Evolutionary conservation across 2,797 vertebrate species (phyloP).

Genomic region (Nyctibius grandis): DNA sequence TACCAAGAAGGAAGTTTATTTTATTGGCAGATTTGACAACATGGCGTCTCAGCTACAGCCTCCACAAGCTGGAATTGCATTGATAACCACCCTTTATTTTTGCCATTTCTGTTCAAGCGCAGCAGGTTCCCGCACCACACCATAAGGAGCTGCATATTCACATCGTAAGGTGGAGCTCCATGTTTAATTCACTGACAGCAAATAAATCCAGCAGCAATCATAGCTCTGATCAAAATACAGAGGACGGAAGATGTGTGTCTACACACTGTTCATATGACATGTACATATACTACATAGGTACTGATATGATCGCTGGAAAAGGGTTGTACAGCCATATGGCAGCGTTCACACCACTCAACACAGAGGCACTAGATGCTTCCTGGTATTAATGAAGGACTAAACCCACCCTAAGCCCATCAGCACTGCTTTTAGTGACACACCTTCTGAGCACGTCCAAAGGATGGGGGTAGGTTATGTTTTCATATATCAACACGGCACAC

Average conservation of each 20-base stretch:
- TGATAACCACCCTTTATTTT: background rate
- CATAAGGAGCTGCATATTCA: background rate
- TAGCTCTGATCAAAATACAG: background rate
- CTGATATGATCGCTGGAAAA: accelerated
- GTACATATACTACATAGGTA: accelerated
- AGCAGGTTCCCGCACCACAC: background rate
- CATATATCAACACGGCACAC: background rate
- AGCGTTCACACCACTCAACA: background rate
- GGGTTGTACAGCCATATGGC: accelerated
- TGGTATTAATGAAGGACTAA: background rate
- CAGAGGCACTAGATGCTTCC: background rate
- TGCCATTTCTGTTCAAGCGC: background rate
- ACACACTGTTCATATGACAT: background rate
- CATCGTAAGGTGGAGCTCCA: background rate
- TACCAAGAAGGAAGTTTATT: background rate
- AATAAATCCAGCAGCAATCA: background rate
- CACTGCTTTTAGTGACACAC: background rate
- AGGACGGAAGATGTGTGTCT: background rate
- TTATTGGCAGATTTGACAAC: background rate
- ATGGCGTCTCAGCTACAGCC: background rate
- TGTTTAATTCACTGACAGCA: background rate
- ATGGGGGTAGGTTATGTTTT: background rate
- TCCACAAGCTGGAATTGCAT: background rate
- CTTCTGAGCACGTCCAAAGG: background rate
- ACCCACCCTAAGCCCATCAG: too few relatives aligned